Conservation (phyloP, 2,888 invertebrate genomes). For the Ophioninae sp. region DNA sequence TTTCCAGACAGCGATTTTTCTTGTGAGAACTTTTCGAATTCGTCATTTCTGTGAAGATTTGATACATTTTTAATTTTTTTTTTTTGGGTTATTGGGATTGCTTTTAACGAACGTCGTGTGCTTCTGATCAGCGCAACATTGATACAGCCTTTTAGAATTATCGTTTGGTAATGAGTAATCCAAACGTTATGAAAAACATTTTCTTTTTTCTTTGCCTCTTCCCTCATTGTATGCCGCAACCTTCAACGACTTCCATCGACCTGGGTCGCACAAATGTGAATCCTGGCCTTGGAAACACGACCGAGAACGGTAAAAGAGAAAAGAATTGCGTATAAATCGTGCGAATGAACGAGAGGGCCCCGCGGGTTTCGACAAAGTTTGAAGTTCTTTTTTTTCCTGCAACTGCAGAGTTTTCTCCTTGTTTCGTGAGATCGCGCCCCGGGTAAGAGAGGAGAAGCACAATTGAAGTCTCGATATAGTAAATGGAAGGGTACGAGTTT, state of each 20-base stretch:
- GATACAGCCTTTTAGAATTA: not conserved
- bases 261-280: constrained; percentile 42
- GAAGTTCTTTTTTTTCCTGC: constrained; percentile 27
- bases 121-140: not conserved
- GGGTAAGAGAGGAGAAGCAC: not conserved
- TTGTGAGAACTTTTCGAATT: not conserved
- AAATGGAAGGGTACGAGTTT: constrained; percentile 32
- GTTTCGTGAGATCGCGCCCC: constrained; percentile 14
- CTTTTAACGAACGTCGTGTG: not conserved
- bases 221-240: constrained; percentile 1
- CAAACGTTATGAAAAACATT: constrained; percentile 23
- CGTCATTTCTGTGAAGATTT: not conserved
- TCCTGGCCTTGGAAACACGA: constrained; percentile 50
- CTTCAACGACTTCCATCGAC: constrained; percentile 43
- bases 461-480: constrained; percentile 20
- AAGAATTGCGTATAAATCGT: constrained; percentile 42
- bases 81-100: not conserved
- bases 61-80: not conserved
- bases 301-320: constrained; percentile 17
- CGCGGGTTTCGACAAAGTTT: constrained; percentile 37
- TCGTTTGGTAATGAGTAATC: not conserved
- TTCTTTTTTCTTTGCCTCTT: constrained; percentile 1
- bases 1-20: not conserved
- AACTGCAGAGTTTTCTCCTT: constrained; percentile 33
- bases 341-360: constrained; percentile 6